phyloP scores from a whole-genome alignment of 1,140 invertebrate genomes.

The Teleogryllus occipitalis region DNA sequence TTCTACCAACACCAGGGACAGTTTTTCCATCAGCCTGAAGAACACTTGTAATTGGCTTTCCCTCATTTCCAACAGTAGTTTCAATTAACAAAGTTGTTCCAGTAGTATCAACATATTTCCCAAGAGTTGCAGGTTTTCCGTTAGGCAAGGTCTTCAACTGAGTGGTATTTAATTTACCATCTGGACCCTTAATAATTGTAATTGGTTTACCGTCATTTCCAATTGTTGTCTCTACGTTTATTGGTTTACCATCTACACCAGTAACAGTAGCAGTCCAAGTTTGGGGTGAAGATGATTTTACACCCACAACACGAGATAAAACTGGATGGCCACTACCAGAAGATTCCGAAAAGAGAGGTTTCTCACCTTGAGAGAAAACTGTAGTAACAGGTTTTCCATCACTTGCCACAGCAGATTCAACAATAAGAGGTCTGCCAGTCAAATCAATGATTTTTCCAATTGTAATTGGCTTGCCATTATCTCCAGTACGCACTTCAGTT shows the following conservation, averaged over 20 bases:
- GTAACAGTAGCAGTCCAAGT: not conserved
- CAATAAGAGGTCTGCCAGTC: constrained; percentile 35
- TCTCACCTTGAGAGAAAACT: constrained; percentile 36
- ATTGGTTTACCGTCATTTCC: not conserved
- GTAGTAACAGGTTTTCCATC: constrained; percentile 36
- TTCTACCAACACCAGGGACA: not conserved
- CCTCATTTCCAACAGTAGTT: not conserved
- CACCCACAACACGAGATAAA: not conserved
- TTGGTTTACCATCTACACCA: constrained; percentile 12
- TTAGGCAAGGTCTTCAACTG: not conserved
- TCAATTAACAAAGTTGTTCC: not conserved
- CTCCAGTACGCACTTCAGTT: constrained; percentile 33
- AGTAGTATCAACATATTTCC: not conserved
- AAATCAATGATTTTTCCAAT: constrained; percentile 34
- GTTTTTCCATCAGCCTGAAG: not conserved
- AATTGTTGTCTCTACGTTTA: not conserved
- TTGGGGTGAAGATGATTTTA: not conserved
- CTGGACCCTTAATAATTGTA: not conserved
- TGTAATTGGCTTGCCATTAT: constrained; percentile 35
- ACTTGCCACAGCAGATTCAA: constrained; percentile 35
- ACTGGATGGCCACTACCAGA: not conserved
- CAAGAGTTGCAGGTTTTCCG: not conserved
- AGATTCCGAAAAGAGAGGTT: constrained; percentile 15
- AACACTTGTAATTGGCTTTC: not conserved
- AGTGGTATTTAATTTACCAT: not conserved